These are phyloP conservation scores for Chrysina gloriosa DNA, from an alignment of 2,888 invertebrate genomes.

Conservation along the genomic window DNA sequence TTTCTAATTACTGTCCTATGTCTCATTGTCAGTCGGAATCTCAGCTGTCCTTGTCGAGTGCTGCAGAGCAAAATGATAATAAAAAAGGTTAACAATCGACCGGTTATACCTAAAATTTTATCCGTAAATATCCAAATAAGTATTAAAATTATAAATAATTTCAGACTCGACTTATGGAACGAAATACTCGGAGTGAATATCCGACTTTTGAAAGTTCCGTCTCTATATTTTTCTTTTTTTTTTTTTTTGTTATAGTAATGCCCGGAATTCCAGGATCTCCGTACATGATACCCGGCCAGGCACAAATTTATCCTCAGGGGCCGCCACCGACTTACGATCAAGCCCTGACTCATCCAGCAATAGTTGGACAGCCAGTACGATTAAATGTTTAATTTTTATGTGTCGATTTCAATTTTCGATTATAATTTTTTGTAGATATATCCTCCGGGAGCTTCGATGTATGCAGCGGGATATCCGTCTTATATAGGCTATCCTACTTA, in stretches of 20 bases:
- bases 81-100: too few species aligned
- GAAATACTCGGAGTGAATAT: not conserved
- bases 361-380: constrained; percentile 65
- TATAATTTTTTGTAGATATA: constrained; percentile 70
- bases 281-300: constrained; percentile 66
- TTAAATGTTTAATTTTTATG: not conserved
- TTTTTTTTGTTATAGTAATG: constrained; percentile 56
- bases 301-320: constrained; percentile 76
- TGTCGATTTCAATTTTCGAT: not conserved
- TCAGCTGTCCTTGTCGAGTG: too few species aligned
- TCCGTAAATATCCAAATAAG: too few species aligned
- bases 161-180: too few species aligned
- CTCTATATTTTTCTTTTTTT: not conserved
- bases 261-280: constrained; percentile 63
- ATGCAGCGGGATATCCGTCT: constrained; percentile 78
- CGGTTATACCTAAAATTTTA: too few species aligned
- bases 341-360: constrained; percentile 72
- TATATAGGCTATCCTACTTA: constrained; percentile 82
- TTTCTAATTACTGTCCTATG: too few species aligned
- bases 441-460: constrained; percentile 77
- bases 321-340: constrained; percentile 79
- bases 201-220: too few species aligned
- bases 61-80: too few species aligned
- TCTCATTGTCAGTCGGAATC: too few species aligned
- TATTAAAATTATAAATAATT: too few species aligned